Conservation (phyloP, 2,113 vertebrate genomes). For the Boleophthalmus pectinirostris region DNA sequence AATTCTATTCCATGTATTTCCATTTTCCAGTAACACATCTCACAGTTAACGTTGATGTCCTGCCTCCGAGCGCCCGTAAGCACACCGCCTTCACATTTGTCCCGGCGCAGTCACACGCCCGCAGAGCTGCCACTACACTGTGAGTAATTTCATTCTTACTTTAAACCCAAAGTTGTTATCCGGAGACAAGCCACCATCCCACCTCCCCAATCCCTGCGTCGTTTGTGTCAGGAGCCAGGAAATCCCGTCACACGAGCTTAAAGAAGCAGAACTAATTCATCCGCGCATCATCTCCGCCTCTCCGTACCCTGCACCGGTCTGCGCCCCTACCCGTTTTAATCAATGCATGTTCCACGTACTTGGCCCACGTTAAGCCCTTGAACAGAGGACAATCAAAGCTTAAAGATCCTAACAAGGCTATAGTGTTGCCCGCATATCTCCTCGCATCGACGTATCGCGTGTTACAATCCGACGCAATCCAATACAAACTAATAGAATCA, state of each 20-base stretch:
- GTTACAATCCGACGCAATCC: not conserved
- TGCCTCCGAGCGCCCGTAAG: not conserved
- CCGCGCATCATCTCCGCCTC: conserved; percentile 11
- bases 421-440: conserved; percentile 12
- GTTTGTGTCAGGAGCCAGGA: conserved; percentile 29
- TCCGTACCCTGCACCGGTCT: conserved; percentile 13
- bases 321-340: conserved; percentile 10
- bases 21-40: not conserved
- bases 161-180: conserved; percentile 1
- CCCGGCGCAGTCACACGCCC: not conserved
- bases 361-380: conserved; percentile 16
- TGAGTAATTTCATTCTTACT: not conserved
- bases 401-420: conserved; percentile 11
- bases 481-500: conserved; percentile 33
- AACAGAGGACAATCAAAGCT: conserved; percentile 17
- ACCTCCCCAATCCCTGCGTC: not conserved
- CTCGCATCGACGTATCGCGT: conserved; percentile 25
- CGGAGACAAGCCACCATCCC: conserved; percentile 5
- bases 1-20: not conserved
- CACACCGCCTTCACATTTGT: not conserved
- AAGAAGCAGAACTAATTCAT: conserved; percentile 27
- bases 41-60: not conserved
- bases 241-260: conserved; percentile 32
- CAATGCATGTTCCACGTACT: conserved; percentile 9
- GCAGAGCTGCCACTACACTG: not conserved